A percentile compares a stretch with the other conserved stretches of the same genome.
These are phyloP conservation scores for Echiichthys vipera DNA, from an alignment of 2,797 vertebrate species.

Conservation along the genomic window DNA sequence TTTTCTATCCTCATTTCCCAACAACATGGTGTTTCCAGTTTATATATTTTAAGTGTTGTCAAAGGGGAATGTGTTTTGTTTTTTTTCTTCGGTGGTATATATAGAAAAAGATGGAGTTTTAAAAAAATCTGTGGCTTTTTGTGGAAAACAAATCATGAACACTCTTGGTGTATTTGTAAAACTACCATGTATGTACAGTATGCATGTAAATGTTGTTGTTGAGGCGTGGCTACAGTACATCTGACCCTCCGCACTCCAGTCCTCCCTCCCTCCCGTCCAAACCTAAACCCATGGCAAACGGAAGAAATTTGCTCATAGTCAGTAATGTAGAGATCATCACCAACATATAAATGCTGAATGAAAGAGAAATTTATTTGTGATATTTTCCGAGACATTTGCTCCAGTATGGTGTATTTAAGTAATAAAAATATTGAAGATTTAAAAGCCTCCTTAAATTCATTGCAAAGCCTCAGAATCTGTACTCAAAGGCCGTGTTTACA, in stretches of 20 bases:
- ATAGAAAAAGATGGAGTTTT: constrained; percentile 63
- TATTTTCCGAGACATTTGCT: constrained; percentile 99
- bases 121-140: constrained; percentile 92
- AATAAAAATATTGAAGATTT: constrained; percentile 96
- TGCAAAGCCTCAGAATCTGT: constrained; percentile 12
- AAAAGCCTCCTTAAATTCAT: constrained; percentile 65
- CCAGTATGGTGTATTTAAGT: constrained; percentile 99
- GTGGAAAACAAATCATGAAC: constrained; percentile 96
- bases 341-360: constrained; percentile 98
- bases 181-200: constrained; percentile 96
- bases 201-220: constrained; percentile 99
- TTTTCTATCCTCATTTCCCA: constrained; percentile 90
- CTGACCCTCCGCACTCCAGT: constrained; percentile 60
- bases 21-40: constrained; percentile 96
- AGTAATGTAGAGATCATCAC: constrained; percentile 94
- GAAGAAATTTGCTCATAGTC: constrained; percentile 89
- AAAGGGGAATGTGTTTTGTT: constrained; percentile 92
- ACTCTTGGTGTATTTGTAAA: constrained; percentile 99
- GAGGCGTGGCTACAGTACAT: constrained; percentile 93
- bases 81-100: constrained; percentile 82
- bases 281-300: constrained; percentile 84
- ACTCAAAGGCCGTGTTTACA: no score
- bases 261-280: constrained; percentile 22
- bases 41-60: constrained; percentile 99
- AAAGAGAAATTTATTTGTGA: constrained; percentile 99